Evolutionary conservation across 64 coral and sea anemone species (phyloP), one percentile per base, ranked within the genome.

Genomic region (Hydrozoanthus tunicans): DNA sequence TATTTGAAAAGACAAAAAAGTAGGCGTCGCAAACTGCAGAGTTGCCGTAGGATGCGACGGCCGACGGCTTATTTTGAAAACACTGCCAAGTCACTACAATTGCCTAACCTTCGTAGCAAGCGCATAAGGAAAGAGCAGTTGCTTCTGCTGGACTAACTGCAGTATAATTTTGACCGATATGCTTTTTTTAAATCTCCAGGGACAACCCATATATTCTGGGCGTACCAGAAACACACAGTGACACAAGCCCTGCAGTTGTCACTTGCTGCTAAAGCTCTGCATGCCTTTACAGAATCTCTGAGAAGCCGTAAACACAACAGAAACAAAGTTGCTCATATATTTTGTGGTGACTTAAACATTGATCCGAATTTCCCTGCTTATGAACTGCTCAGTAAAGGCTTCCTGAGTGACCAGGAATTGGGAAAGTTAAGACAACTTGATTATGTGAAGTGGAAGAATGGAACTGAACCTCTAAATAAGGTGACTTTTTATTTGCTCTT

Each of bases 271-370:
- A 79, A 60, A 79, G 77, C 77, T 59, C 77, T 79, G 77, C 54
- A 79, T 20, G 59, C 3, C 14, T 79, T 79, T 79, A 79, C 17
- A 15, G 17, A 59, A 20, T 79, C 17, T 12, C 27, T 79, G 6
- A 59, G n/a, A 6, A 60, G 77, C 26, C n/a, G 5, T 56, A 2
- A n/a, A 59, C 56, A 58, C 5, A 23, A 10, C 9, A 20, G 57
- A 7, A 17, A 79, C 77, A 23, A 79, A 26, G 20, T 79, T 3
- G 55, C 77, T 59, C 17, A 79, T 17, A 79, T 79, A 23, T 79
- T 79, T 59, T 79, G 77, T 79, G 77, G 77, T n/a, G 77, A 79
- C 53, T 79, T 79, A 0, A 79, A 79, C 77, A 79, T 79, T 59
- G 77, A 79, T 60, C 77, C 77, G 6, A 10, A 59, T 60, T 79